Base-by-base conservation (phyloP, 1,140 invertebrate species). In the Babylonia areolata region DNA sequence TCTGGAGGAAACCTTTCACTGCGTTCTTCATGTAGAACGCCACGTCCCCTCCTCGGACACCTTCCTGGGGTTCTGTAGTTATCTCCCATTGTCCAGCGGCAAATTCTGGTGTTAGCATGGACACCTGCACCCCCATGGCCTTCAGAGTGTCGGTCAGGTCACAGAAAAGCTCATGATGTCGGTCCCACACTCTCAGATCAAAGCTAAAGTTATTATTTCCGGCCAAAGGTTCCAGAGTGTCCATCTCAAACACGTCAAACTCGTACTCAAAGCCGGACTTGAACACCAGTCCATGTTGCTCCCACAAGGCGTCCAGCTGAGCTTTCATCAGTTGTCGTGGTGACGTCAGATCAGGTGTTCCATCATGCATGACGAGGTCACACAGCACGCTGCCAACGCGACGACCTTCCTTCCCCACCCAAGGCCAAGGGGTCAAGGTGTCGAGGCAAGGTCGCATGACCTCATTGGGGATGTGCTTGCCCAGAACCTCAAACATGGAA, bases 211-310 rank as follows among this genome's bases (percentile, higher is more conserved):
- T 9, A 23, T 5, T 11, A 37, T 75, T 37, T 2, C 58, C 64
- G 31, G 78, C 78, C 28, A 39, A 12, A 1, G 51, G 35, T 31
- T 78, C 54, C 40, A 79, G 23, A 33, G 42, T 64, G 75, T 31
- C 84, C n/a, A 51, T 81, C 75, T 87, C 37, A 33, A 78, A 80
- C 33, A 87, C 69, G 51, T 69, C 42, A 54, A 87, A 87, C 58
- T 87, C 82, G 37, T 78, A 78, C 82, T 87, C 86, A 39, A 87
- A 69, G 2, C 80, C 86, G 40, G 86, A 51, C 64, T 84, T 87
- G 9, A 87, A 39, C n/a, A 78, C n/a, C 33, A 87, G 40, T 0
- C 81, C 81, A 58, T 79, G 82, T 1, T 69, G 31, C 28, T 64
- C 54, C 86, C 77, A 75, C n/a, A 87, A 40, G 9, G 37, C 39